Base-by-base conservation (phyloP, 2,888 invertebrate genomes). In the Thereva nobilitata region DNA sequence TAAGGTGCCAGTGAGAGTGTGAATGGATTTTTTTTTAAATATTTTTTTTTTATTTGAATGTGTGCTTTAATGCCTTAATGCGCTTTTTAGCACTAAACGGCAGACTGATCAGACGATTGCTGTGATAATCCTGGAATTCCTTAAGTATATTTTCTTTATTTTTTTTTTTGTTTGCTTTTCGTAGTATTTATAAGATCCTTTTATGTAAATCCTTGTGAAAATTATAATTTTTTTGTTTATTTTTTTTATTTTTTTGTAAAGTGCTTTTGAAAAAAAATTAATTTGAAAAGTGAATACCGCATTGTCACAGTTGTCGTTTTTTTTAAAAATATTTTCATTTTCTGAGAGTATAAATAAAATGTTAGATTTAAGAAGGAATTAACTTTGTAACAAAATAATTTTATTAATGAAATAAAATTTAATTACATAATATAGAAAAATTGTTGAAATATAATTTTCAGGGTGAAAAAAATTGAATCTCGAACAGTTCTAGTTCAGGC, bases 91-190 rank as follows among this genome's bases (percentile, higher is more conserved):
- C 9, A 38, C 40, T 54, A 54, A 64, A 54, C 50, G 49, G 35
- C 37, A 61, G 69, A 69, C 69, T 69, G 67, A 67, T 54, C 40
- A 53, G 57, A 6, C 12, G 67, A 67, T 49, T 59, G 61, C 67
- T 67, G 67, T 67, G 69, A 69, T 65, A 67, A 64, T 69, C 65
- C 64, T 64, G 69, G 69, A 59, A 67, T 69, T 69, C 68, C 52
- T 45, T 40, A 5, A 37, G n/a, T 41, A 12, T 35, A 37, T 37
- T 54, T 23, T 23, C 23, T 23, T 23, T 2, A 23, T 23, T 23
- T 23, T 23, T 23, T 23, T 23, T 2, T 23, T 23, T 23, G 1
- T 23, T 23, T 23, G 23, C 23, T 23, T 23, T 23, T 23, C 23
- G 23, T 65, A 65, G 65, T 65, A 65, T 65, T 65, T 65, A 65